Percentiles rank a stretch among this genome's conserved stretches.
phyloP scores from a whole-genome alignment of 2,113 vertebrate species.

The Ptyas mucosa region DNA sequence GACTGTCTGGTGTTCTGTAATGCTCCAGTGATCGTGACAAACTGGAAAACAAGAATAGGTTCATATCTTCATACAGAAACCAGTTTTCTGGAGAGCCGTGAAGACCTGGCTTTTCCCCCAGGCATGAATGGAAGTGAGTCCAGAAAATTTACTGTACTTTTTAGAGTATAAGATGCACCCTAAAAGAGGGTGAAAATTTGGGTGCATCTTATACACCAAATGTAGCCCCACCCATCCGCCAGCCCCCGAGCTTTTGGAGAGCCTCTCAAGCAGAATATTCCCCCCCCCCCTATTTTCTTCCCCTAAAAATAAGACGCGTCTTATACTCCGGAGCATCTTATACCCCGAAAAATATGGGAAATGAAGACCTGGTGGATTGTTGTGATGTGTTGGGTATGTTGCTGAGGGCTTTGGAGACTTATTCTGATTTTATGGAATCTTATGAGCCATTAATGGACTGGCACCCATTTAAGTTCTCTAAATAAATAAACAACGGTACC shows the following conservation, averaged over 20 bases:
- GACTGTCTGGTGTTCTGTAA: background rate
- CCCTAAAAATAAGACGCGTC: too few relatives aligned
- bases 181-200: too few relatives aligned
- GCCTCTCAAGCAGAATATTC: too few relatives aligned
- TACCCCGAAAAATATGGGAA: background rate
- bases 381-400: background rate
- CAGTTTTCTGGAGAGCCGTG: background rate
- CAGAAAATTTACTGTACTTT: background rate
- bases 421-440: background rate
- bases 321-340: too few relatives aligned
- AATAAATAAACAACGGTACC: background rate
- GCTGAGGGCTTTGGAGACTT: background rate
- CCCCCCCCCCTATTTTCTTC: too few relatives aligned
- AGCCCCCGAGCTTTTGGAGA: too few relatives aligned
- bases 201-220: too few relatives aligned
- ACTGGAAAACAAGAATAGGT: background rate
- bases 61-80: background rate
- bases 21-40: background rate
- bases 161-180: too few relatives aligned
- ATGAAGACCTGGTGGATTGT: background rate
- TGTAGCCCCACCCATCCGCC: too few relatives aligned
- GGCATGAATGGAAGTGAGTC: background rate
- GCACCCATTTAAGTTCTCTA: background rate
- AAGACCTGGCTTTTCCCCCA: background rate
- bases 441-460: background rate